Conservation (phyloP, 2,797 vertebrate genomes). For the Pangasius krempfi region DNA sequence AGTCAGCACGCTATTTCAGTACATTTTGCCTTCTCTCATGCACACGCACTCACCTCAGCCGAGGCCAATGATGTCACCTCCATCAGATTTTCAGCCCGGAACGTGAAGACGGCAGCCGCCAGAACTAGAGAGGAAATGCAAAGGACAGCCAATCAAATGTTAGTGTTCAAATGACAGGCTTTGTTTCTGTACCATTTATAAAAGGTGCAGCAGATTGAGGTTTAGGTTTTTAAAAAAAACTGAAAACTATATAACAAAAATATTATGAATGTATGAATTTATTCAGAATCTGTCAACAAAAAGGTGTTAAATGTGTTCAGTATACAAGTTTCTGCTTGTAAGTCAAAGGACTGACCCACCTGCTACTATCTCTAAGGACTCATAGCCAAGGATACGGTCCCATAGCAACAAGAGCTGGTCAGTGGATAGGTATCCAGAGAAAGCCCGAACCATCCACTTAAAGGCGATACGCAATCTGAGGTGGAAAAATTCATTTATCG, state of each 20-base stretch:
- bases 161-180: neutral
- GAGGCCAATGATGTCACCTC: slow-evolving; percentile 97
- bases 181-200: neutral
- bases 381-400: slow-evolving; percentile 95
- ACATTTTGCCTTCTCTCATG: slow-evolving; percentile 50
- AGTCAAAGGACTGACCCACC: slow-evolving; percentile 72
- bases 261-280: neutral
- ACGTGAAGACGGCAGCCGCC: slow-evolving; percentile 96
- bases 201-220: neutral
- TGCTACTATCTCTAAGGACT: slow-evolving; percentile 92
- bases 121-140: slow-evolving; percentile 75
- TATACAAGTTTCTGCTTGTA: neutral
- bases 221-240: neutral
- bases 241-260: neutral
- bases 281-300: neutral
- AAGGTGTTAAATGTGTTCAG: neutral
- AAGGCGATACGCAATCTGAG: slow-evolving; percentile 92
- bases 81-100: slow-evolving; percentile 98
- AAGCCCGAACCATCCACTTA: slow-evolving; percentile 98
- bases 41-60: slow-evolving; percentile 78
- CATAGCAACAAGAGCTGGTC: slow-evolving; percentile 96
- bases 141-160: slow-evolving; percentile 24
- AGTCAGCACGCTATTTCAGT: slow-evolving; percentile 85
- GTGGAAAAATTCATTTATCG: neutral
- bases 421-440: slow-evolving; percentile 96